Base-by-base conservation (phyloP, 2,113 vertebrate genomes). In the Gasterosteus aculeatus region DNA sequence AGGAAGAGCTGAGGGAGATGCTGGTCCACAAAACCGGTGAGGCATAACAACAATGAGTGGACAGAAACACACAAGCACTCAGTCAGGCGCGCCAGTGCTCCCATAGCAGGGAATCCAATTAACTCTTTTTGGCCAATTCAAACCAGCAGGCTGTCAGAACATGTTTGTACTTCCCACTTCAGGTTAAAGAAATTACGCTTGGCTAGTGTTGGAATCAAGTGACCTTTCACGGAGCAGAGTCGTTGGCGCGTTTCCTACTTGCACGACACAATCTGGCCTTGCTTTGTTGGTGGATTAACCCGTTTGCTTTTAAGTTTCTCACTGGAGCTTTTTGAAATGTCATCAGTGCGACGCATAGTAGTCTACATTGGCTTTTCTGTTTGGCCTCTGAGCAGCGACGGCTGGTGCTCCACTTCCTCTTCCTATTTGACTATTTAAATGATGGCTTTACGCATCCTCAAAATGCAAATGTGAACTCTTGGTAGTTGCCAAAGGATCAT, bases 1-100 rank as follows among this genome's bases (percentile, higher is more conserved):
- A 99, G 51, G 98, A 99, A 84, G 98, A 99, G 91, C 93, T 99
- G 92, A 94, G 96, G 92, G 98, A 99, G 94, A 96, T 97, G 96
- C 95, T 99, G 85, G 92, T 96, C 19, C 95, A 97, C 90, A 98
- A 93, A 93, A 94, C 95, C 84, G 97, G 98, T 98, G 88, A 95
- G 95, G 10, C 22, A 69, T 33, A 16, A 26, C 19, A 44, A 41
- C 63, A 64, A 6, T 2, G 29, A 79, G 51, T 1, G 26, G n/a
- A 65, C 19, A 41, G 35, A 78, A 26, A 69, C 53, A 72, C 39
- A 42, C 49, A 54, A 57, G 10, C 65, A 49, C n/a, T 73, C 10
- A 15, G 58, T 72, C 53, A 26, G 71, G 16, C 39, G 19, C 58
- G 49, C 44, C 56, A 39, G 42, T n/a, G 16, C 42, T 29, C 12